phyloP scores from a whole-genome alignment of 2,797 vertebrate genomes.

The Smutsia gigantea region DNA sequence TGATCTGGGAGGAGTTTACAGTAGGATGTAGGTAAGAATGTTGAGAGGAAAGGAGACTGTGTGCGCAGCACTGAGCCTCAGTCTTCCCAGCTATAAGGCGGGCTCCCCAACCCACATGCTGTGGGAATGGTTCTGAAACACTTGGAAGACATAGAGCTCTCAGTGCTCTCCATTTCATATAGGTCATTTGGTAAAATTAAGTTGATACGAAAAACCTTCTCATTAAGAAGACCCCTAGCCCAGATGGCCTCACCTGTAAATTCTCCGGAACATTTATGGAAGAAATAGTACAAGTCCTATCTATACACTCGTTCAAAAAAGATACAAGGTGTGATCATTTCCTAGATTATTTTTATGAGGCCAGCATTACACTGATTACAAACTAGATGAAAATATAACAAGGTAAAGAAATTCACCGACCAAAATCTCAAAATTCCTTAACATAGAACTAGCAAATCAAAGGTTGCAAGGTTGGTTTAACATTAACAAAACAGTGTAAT shows the following conservation, averaged over 20 bases:
- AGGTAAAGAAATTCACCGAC: not conserved
- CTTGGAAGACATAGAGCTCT: not conserved
- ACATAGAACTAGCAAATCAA: not conserved
- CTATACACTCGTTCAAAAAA: not conserved
- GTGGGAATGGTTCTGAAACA: not conserved
- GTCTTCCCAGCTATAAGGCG: not conserved
- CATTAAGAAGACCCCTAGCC: not conserved
- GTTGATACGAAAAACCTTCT: not conserved
- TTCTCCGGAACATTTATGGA: not conserved
- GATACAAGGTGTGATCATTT: not conserved
- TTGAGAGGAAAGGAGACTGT: not conserved
- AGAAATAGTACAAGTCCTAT: not conserved
- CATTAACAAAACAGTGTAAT: not conserved
- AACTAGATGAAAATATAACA: not conserved
- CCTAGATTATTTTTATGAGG: not conserved
- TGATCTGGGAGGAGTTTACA: not conserved
- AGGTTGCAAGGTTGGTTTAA: not conserved
- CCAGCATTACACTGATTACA: not conserved
- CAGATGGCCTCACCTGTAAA: not conserved
- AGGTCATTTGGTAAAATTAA: not conserved
- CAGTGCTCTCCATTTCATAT: not conserved
- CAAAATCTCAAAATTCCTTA: not conserved
- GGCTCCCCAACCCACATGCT: not conserved
- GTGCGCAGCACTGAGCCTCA: not conserved
- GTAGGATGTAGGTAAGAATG: not conserved